A percentile compares a stretch with the other conserved stretches of the same genome.
These are phyloP conservation scores for Bagarius yarrelli DNA, from an alignment of 2,113 vertebrate species.

Conservation along the genomic window DNA sequence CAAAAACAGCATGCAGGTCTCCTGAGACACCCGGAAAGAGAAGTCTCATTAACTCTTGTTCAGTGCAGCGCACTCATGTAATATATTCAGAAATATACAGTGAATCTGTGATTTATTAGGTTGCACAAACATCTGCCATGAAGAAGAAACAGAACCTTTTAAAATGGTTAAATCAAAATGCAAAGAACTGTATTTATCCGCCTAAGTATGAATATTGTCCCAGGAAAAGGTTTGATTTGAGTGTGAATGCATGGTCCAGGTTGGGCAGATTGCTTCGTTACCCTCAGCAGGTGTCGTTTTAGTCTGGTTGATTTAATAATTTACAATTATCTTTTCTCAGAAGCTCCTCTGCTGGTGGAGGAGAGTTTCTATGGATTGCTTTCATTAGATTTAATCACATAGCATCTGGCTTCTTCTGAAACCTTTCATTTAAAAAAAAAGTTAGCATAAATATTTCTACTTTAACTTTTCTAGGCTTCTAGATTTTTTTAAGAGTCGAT, in stretches of 20 bases:
- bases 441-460: conserved; percentile 10
- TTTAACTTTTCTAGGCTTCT: neutral
- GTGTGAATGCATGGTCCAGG: neutral
- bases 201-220: neutral
- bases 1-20: conserved; percentile 6
- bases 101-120: neutral
- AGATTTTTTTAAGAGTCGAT: too few species aligned
- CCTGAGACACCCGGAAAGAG: conserved; percentile 21
- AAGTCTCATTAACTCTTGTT: conserved; percentile 25
- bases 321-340: conserved; percentile 34
- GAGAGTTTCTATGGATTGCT: conserved; percentile 7
- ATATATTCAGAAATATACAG: conserved; percentile 3
- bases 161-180: neutral
- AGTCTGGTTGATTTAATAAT: conserved; percentile 42
- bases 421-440: conserved; percentile 14
- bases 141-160: neutral
- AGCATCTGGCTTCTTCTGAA: conserved; percentile 31
- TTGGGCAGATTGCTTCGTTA: conserved; percentile 19
- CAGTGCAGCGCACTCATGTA: neutral
- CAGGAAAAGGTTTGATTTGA: neutral
- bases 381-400: neutral
- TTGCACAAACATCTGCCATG: neutral
- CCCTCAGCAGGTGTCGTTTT: conserved; percentile 40
- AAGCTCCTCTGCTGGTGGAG: neutral
- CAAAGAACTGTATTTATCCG: neutral